Evolutionary conservation across 2,113 vertebrate genomes (phyloP), one percentile per base, ranked within the genome.

Genomic region (Gymnorhina tibicen): DNA sequence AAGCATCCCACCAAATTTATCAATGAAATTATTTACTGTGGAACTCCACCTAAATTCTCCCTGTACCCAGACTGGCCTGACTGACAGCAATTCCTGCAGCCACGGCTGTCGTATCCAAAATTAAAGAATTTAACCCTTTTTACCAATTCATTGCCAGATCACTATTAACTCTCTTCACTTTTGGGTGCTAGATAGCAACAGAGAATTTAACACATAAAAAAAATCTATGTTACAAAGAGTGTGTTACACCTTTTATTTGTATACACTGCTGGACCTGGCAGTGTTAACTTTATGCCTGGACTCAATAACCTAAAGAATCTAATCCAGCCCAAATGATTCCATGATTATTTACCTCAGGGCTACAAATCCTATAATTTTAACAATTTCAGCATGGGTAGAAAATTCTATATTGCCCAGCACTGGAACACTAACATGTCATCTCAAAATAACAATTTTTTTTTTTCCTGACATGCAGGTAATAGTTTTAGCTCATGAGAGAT

Each of bases 151-250:
- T 2, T 23, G 3, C 12, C n/a, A 80, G 6, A 19, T 87, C 47
- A 53, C 21, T 18, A 16, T 33, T 30, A 41, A 30, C 10, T 6
- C 3, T n/a, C 11, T 41, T 44, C 20, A 4, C 2, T 52, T 69
- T 32, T 27, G 23, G 33, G 11, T n/a, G 9, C 4, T 37, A n/a
- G 35, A 32, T 2, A 37, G 14, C 3, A 1, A 32, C 3, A 70
- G 39, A 60, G 11, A 58, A 53, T 17, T 63, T 2, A 13, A 66
- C 69, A 35, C 18, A 53, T 47, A 2, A 13, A 20, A 17, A 5
- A n/a, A 44, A 13, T 6, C 0, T 5, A 10, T 50, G 4, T 37
- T 19, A 3, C 27, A 28, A 52, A 33, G 2, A 28, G 1, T 8
- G 7, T 46, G 7, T 42, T 53, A 6, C 5, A 21, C 6, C 15